Evolutionary conservation across 2,797 vertebrate genomes (phyloP), one percentile per base, ranked within the genome.

Genomic region (Sylvilagus floridanus): DNA sequence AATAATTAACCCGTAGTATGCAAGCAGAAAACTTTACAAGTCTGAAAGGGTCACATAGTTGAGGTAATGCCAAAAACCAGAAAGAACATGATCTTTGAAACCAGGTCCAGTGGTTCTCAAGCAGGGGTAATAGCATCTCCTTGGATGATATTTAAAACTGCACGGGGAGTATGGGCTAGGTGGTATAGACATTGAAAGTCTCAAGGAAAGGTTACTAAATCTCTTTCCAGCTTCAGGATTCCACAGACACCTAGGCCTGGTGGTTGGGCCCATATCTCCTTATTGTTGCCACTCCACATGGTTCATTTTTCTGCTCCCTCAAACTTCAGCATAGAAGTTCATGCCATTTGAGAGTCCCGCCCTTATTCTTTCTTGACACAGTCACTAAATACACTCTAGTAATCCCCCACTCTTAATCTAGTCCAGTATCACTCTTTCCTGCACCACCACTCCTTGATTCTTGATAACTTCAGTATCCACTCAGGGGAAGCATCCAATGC

Each of bases 31-130:
- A 32, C n/a, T 63, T 84, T 17, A 32, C 24, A 68, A 81, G 32
- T 76, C 66, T 90, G n/a, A 62, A 79, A 84, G 47, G 37, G 7
- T 66, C 22, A 57, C 19, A 68, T 14, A 66, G 24, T 9, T 78
- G 75, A 81, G 9, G 3, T 21, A 72, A 21, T 37, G 63, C 42
- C 52, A 86, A 92, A 1, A 86, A 84, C 47, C 30, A 57, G 28
- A 1, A 78, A 86, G 28, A 63, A 95, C 90, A 91, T 57, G n/a
- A 87, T 17, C 28, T 86, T 90, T 90, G 50, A 16, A 84, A 77
- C 0, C 83, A 91, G 16, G 60, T 75, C 66, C 1, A 35, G 4
- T 90, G 54, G 35, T 73, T 54, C 54, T 88, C 73, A 86, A 73
- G 26, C 14, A 77, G 10, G 1, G 5, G 2, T 32, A n/a, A 37